Evolutionary conservation across 2,113 vertebrate species (phyloP).

Genomic region (Cebus imitator): DNA sequence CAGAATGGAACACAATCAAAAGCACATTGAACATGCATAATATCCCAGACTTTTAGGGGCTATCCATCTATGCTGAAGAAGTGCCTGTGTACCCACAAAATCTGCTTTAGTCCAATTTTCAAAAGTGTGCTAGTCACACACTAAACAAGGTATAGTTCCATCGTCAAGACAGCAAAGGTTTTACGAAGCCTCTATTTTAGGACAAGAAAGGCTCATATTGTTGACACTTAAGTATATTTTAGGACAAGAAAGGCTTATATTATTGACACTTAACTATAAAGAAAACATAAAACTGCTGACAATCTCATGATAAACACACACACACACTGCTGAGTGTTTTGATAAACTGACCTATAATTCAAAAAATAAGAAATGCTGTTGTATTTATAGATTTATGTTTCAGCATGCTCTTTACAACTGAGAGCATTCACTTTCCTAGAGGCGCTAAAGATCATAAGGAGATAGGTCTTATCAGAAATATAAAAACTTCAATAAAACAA

Average conservation of each 20-base stretch:
- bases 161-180: background rate
- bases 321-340: background rate
- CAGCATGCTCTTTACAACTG: background rate
- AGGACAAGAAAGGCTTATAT: background rate
- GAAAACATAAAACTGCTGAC: background rate
- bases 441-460: background rate
- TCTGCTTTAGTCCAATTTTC: background rate
- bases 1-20: background rate
- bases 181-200: background rate
- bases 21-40: background rate
- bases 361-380: background rate
- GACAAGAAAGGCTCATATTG: background rate
- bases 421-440: constrained; percentile 9
- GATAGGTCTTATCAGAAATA: constrained; percentile 26
- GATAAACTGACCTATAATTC: background rate
- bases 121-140: background rate
- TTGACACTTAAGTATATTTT: background rate
- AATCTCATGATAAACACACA: background rate
- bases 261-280: background rate
- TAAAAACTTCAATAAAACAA: constrained; percentile 46
- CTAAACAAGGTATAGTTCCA: background rate
- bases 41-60: background rate
- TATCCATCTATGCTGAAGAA: background rate
- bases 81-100: background rate
- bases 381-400: background rate